phyloP scores from a whole-genome alignment of 1,140 invertebrate genomes.

The Stratiolaelaps scimitus region DNA sequence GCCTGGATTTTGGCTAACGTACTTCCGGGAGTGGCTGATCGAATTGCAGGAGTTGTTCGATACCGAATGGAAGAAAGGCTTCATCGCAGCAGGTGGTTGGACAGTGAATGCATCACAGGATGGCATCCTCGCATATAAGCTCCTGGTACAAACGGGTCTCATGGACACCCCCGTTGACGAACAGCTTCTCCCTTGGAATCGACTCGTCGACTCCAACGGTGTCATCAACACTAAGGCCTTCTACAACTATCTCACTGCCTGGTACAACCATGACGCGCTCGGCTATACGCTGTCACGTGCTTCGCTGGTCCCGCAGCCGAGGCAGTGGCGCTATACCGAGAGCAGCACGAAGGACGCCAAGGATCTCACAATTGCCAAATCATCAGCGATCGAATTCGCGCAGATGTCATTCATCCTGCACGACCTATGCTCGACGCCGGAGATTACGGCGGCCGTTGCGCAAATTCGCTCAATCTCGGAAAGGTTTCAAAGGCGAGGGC shows the following conservation, averaged over 20 bases:
- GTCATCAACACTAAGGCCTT: constrained; percentile 91
- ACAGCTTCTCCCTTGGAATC: constrained; percentile 50
- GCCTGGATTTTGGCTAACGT: constrained; percentile 79
- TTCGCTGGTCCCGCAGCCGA: constrained; percentile 70
- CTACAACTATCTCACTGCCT: constrained; percentile 95
- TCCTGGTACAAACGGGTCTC: constrained; percentile 86
- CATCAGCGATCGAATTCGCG: constrained; percentile 74
- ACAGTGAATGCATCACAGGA: constrained; percentile 75
- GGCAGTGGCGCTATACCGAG: constrained; percentile 62
- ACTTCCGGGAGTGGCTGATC: constrained; percentile 78
- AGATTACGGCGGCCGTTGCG: constrained; percentile 69
- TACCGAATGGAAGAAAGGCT: constrained; percentile 58
- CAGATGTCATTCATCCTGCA: constrained; percentile 87
- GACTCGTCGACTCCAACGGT: constrained; percentile 71
- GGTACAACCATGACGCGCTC: constrained; percentile 82
- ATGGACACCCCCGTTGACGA: constrained; percentile 86
- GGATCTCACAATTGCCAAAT: constrained; percentile 83
- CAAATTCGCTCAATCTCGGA: constrained; percentile 62
- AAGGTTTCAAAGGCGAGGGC: constrained; percentile 66
- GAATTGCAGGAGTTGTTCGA: constrained; percentile 76
- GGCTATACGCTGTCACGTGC: constrained; percentile 59
- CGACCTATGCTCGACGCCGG: constrained; percentile 52
- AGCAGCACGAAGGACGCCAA: constrained; percentile 58
- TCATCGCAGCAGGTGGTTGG: constrained; percentile 72
- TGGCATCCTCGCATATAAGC: constrained; percentile 79